A percentile compares a stretch with the other conserved stretches of the same genome.
Conservation (phyloP, 2,113 vertebrate genomes). For the Turdus rufiventris region DNA sequence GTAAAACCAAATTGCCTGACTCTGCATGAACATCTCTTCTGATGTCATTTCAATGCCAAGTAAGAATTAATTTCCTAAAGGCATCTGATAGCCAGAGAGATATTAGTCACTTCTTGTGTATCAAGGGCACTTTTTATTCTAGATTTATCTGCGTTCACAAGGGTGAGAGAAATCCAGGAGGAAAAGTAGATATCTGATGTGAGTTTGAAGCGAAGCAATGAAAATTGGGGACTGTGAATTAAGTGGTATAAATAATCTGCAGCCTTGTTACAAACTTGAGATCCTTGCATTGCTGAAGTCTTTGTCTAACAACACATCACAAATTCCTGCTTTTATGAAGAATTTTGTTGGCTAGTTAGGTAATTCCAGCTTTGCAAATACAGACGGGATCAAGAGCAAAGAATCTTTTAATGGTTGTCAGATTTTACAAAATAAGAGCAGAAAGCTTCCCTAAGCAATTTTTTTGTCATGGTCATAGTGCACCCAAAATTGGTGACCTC, state of each 20-base stretch:
- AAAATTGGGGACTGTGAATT: not conserved
- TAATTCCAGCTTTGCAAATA: not conserved
- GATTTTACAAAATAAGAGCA: not conserved
- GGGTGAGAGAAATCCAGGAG: not conserved
- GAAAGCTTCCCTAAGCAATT: not conserved
- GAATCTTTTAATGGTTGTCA: not conserved
- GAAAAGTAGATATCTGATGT: not conserved
- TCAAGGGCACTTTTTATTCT: not conserved
- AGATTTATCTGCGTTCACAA: not conserved
- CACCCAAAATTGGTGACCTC: not conserved
- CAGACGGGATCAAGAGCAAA: not conserved
- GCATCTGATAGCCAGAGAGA: not conserved
- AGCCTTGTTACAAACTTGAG: not conserved
- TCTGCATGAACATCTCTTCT: not conserved
- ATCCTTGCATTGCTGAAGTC: not conserved
- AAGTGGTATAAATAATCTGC: not conserved
- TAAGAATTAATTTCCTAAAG: conserved; percentile 39
- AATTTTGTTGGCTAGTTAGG: not conserved
- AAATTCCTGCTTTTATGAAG: not conserved
- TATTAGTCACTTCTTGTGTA: not conserved
- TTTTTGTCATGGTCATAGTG: accelerated
- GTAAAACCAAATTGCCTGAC: not conserved
- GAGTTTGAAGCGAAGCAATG: not conserved
- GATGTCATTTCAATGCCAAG: conserved; percentile 6
- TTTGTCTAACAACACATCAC: not conserved